These are phyloP conservation scores for Pangasius djambal DNA, from an alignment of 2,797 vertebrate species.

Conservation along the genomic window DNA sequence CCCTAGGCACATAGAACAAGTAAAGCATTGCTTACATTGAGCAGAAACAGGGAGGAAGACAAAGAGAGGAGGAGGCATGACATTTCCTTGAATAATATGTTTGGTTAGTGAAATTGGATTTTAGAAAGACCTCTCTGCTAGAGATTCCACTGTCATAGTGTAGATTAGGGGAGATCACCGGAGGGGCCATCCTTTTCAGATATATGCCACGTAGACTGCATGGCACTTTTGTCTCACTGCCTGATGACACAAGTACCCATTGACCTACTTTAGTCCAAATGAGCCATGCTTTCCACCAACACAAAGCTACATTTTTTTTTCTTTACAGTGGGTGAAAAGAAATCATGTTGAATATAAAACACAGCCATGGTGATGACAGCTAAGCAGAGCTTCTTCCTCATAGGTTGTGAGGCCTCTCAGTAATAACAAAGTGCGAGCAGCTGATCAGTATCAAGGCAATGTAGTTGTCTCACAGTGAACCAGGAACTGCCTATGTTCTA, in stretches of 20 bases:
- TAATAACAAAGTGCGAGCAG: not conserved
- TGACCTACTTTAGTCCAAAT: slow-evolving; percentile 58
- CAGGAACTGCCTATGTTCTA: not conserved
- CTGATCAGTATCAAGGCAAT: slow-evolving; percentile 9
- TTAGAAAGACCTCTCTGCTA: not conserved
- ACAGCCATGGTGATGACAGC: not conserved
- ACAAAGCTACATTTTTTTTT: not conserved
- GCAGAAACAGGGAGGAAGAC: slow-evolving; percentile 16
- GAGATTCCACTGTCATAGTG: not conserved
- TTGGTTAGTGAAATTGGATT: not conserved
- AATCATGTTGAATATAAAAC: slow-evolving; percentile 4
- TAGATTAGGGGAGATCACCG: not conserved
- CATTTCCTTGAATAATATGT: not conserved
- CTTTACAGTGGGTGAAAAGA: slow-evolving; percentile 29
- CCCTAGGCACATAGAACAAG: slow-evolving; percentile 31
- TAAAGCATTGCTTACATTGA: slow-evolving; percentile 26
- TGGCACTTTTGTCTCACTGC: slow-evolving; percentile 37
- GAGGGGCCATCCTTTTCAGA: not conserved
- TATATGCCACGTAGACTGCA: not conserved
- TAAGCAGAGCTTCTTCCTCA: not conserved
- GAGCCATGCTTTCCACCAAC: slow-evolving; percentile 41
- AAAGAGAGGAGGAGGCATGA: not conserved
- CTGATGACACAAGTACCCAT: slow-evolving; percentile 40
- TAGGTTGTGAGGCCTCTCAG: too few species aligned
- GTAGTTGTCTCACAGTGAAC: not conserved